Base-by-base conservation (phyloP, 2,113 vertebrate species). In the Paralichthys olivaceus region DNA sequence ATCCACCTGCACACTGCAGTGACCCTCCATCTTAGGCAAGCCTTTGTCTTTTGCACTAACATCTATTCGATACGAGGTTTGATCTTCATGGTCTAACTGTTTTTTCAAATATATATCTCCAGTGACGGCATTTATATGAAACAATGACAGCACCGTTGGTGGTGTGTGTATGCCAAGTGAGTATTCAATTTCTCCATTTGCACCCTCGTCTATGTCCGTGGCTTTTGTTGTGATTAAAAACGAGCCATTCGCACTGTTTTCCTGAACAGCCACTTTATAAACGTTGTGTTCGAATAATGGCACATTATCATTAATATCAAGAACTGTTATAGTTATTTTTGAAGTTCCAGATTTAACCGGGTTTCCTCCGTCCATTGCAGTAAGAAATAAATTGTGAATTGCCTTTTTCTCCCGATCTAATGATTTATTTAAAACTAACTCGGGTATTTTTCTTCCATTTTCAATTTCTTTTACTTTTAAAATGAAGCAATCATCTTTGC, bases 271-370 rank as follows among this genome's bases (percentile, higher is more conserved):
- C 0, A 84, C 17, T 40, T 90, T 87, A 45, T 92, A 91, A 0
- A 83, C 1, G 0, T 1, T 2, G 4, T 84, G 84, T 34, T 90
- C 73, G 49, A 97, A 98, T 1, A 93, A 72, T 0, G 97, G 97
- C 19, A 93, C 80, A 25, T 99, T 97, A 80, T 99, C 97, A 28
- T 97, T 98, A 49, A 54, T 7, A 75, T 98, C 97, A 55, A 93
- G 84, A 0, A 94, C 88, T 11, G 40, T 74, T 1, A 94, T 58
- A 0, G 15, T 81, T 60, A 94, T 90, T 53, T 89, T 66, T 11
- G 87, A 77, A 2, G 90, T 91, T 0, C 92, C 93, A 2, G 89
- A 79, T 64, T 68, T 89, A 0, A 70, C 86, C 0, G 93, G 89
- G 29, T 84, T 93, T 0, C 93, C 93, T 11, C 93, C 93, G 56